These are phyloP conservation scores for Tiliqua scincoides DNA, from an alignment of 2,113 vertebrate genomes.

Conservation along the genomic window DNA sequence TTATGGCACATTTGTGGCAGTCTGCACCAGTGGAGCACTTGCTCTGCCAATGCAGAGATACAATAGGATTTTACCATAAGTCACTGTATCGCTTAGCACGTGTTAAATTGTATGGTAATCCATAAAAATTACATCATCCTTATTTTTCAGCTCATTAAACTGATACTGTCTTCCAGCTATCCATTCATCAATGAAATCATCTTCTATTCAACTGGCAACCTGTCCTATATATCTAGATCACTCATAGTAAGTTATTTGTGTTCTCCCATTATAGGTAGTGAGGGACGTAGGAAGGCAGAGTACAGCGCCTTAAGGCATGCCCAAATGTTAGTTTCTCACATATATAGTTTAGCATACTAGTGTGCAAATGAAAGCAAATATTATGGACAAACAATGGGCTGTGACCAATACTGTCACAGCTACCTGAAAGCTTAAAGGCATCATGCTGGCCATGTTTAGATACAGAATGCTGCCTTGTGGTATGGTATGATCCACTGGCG, in stretches of 20 bases:
- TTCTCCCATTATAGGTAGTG: background rate
- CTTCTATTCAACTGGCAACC: constrained; percentile 65
- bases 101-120: constrained; percentile 76
- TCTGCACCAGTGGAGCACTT: no score
- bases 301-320: background rate
- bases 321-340: background rate
- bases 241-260: constrained; percentile 54
- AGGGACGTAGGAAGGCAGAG: background rate
- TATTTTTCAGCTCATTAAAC: constrained; percentile 72
- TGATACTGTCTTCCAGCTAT: constrained; percentile 67
- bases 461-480: background rate
- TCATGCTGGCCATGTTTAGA: background rate
- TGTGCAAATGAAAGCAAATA: background rate
- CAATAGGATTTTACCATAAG: no score
- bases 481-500: no score
- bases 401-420: background rate
- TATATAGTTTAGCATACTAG: background rate
- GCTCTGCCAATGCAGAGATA: no score
- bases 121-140: constrained; percentile 75
- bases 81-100: constrained; percentile 69
- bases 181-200: constrained; percentile 74
- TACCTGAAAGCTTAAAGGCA: background rate
- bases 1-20: constrained; percentile 73
- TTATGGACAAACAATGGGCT: background rate
- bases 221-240: constrained; percentile 57